Evolutionary conservation across 2,888 invertebrate species (phyloP).

Genomic region (Xanthia icteritia): DNA sequence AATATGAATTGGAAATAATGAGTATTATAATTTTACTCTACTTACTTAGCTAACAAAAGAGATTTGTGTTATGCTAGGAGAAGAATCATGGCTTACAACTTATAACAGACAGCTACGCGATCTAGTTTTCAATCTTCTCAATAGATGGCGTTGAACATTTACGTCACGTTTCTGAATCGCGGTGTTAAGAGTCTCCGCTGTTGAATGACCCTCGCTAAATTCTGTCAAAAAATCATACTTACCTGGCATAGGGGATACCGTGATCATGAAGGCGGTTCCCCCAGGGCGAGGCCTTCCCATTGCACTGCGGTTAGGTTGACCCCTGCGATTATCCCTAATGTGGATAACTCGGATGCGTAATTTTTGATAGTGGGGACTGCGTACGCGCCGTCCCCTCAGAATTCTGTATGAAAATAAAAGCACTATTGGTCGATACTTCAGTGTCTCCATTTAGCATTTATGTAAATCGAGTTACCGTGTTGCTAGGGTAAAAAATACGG

Average conservation of each 20-base stretch:
- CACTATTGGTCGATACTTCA: too few relatives aligned
- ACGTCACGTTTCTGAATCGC: slow-evolving; percentile 32
- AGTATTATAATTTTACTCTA: not conserved
- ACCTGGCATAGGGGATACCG: too few relatives aligned
- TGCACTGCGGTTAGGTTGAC: slow-evolving; percentile 52
- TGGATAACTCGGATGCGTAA: slow-evolving; percentile 51
- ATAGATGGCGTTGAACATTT: slow-evolving; percentile 24
- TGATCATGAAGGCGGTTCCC: too few relatives aligned
- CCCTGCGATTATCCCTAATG: slow-evolving; percentile 56
- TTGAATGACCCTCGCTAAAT: slow-evolving; percentile 15
- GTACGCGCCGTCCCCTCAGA: slow-evolving; percentile 48
- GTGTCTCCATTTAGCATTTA: too few relatives aligned
- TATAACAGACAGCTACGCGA: too few relatives aligned
- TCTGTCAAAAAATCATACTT: too few relatives aligned
- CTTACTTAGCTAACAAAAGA: not conserved
- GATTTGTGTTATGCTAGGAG: not conserved
- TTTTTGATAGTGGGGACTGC: slow-evolving; percentile 55
- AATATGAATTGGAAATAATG: not conserved
- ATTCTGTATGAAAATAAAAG: too few relatives aligned
- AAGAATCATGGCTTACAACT: not conserved
- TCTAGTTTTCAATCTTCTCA: not conserved
- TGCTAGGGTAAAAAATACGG: too few relatives aligned
- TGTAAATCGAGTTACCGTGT: too few relatives aligned
- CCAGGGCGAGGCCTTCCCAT: slow-evolving; percentile 19
- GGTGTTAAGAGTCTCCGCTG: slow-evolving; percentile 45